Evolutionary conservation across 2,113 vertebrate species (phyloP).

Genomic region (Epinephelus fuscoguttatus): DNA sequence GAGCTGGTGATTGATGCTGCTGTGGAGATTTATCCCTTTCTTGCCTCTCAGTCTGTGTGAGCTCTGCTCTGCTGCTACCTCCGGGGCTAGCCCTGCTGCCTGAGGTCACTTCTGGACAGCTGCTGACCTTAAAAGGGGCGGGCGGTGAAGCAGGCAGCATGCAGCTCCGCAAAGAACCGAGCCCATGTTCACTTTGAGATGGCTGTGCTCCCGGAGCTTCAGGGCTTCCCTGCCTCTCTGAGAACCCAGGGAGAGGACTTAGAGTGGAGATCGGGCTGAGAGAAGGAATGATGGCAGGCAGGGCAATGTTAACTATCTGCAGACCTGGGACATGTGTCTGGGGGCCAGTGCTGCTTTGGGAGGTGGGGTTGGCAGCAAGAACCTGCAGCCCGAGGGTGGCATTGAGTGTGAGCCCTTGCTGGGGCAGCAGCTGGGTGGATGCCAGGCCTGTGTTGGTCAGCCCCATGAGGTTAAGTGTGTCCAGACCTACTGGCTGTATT

Average conservation of each 20-base stretch:
- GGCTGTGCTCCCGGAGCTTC: conserved; percentile 65
- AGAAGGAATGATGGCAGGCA: conserved; percentile 92
- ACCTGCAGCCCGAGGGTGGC: conserved; percentile 93
- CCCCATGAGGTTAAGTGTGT: conserved; percentile 91
- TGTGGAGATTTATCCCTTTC: conserved; percentile 39
- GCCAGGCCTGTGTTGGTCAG: conserved; percentile 85
- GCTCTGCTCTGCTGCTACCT: conserved; percentile 17
- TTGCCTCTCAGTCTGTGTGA: conserved; percentile 47
- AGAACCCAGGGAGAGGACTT: conserved; percentile 68
- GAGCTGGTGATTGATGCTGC: conserved; percentile 40
- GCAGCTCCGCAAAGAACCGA: conserved; percentile 26
- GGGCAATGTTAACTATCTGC: conserved; percentile 94
- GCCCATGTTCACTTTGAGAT: conserved; percentile 50
- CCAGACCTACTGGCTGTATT: conserved; percentile 87
- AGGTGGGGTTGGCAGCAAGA: conserved; percentile 84
- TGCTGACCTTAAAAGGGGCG: conserved; percentile 46
- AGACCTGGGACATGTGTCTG: conserved; percentile 89
- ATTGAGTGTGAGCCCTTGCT: conserved; percentile 90
- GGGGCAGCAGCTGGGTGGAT: conserved; percentile 84
- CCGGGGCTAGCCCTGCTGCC: conserved; percentile 31
- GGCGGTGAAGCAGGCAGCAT: conserved; percentile 14
- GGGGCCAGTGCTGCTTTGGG: conserved; percentile 83
- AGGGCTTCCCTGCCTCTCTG: conserved; percentile 66
- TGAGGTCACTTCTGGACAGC: conserved; percentile 39
- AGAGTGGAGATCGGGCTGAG: conserved; percentile 84